A percentile compares a stretch with the other conserved stretches of the same genome.
These are phyloP conservation scores for Pangasius sanitwongsei DNA, from an alignment of 2,797 vertebrate species.

Conservation along the genomic window DNA sequence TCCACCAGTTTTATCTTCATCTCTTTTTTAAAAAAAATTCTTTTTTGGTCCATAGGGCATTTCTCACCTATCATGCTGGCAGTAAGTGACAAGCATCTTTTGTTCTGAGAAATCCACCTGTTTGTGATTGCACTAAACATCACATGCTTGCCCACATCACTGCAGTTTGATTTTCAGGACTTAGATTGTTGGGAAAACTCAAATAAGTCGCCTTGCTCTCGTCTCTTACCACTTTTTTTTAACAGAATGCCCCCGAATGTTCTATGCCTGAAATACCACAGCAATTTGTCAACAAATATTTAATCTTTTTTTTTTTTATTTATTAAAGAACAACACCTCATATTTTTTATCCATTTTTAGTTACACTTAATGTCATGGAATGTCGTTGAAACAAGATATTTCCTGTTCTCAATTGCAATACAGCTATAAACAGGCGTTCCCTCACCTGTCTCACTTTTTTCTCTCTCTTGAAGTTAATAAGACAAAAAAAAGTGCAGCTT, in stretches of 20 bases:
- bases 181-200: background rate
- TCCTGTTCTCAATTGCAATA: background rate
- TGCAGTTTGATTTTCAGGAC: background rate
- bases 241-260: background rate
- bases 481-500: background rate
- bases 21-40: background rate
- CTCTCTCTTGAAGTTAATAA: background rate
- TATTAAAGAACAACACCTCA: background rate
- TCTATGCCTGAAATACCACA: background rate
- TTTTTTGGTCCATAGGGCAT: background rate
- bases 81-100: background rate
- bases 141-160: background rate
- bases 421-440: background rate
- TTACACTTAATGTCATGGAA: background rate
- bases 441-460: background rate
- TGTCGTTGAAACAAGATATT: background rate
- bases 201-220: background rate
- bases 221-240: background rate
- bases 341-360: background rate
- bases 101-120: background rate
- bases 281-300: background rate
- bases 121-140: background rate
- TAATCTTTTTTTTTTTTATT: background rate
- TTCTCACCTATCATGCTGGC: background rate
- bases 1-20: background rate